Evolutionary conservation across 2,797 vertebrate genomes (phyloP).

Genomic region (Odontamblyopus rebecca): DNA sequence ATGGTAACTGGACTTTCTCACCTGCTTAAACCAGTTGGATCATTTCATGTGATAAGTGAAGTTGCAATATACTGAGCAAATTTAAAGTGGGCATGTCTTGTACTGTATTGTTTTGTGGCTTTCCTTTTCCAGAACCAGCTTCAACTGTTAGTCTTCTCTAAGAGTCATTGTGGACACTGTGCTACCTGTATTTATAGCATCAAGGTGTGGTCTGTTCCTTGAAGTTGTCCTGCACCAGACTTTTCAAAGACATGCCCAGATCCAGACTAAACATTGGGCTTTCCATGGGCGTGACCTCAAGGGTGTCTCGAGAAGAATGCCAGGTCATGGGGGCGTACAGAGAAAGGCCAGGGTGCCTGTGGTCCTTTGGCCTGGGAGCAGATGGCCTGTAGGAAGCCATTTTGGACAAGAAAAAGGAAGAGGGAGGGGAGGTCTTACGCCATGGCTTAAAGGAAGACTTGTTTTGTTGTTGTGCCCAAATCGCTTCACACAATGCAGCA

Average conservation of each 20-base stretch:
- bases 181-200: slow-evolving; percentile 52
- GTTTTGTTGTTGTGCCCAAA: slow-evolving; percentile 61
- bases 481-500: slow-evolving; percentile 59
- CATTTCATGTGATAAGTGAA: too few relatives aligned
- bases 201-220: slow-evolving; percentile 50
- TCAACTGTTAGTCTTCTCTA: slow-evolving; percentile 21
- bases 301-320: slow-evolving; percentile 65
- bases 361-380: slow-evolving; percentile 65
- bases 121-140: slow-evolving; percentile 29
- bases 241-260: slow-evolving; percentile 29
- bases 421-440: slow-evolving; percentile 52
- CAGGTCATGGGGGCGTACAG: slow-evolving; percentile 69
- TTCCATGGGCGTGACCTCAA: slow-evolving; percentile 58
- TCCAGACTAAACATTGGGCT: slow-evolving; percentile 71
- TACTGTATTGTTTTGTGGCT: slow-evolving; percentile 22
- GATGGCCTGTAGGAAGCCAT: slow-evolving; percentile 68
- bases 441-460: slow-evolving; percentile 67
- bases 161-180: slow-evolving; percentile 18
- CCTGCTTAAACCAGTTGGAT: too few relatives aligned
- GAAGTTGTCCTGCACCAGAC: slow-evolving; percentile 36
- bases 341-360: slow-evolving; percentile 53
- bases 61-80: neutral
- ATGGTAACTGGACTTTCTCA: too few relatives aligned
- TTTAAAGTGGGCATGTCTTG: neutral
- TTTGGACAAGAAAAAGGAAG: slow-evolving; percentile 55